A percentile compares a stretch with the other conserved stretches of the same genome.
Evolutionary conservation across 2,113 vertebrate species (phyloP).

Genomic region (Ellobius talpinus): DNA sequence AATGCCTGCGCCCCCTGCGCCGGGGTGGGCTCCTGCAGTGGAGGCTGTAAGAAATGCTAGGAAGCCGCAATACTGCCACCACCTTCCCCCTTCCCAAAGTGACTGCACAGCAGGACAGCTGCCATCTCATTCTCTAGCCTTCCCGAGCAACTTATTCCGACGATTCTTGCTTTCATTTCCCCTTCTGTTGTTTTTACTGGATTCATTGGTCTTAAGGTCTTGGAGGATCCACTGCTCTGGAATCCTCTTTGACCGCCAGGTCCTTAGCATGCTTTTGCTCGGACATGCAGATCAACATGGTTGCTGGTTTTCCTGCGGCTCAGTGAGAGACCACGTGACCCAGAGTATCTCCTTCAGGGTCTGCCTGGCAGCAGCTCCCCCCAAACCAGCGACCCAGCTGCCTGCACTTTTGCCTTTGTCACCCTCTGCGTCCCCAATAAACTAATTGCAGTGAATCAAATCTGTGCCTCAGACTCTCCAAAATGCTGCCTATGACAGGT

Average conservation of each 20-base stretch:
- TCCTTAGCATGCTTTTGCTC: background rate
- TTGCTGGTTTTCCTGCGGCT: background rate
- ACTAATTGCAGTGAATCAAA: slow-evolving; percentile 73
- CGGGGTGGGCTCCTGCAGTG: background rate
- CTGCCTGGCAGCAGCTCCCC: slow-evolving; percentile 1
- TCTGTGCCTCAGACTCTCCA: slow-evolving; percentile 48
- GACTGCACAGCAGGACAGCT: background rate
- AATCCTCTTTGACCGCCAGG: background rate
- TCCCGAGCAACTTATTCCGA: slow-evolving; percentile 30
- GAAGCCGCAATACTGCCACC: background rate
- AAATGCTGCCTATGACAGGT: background rate
- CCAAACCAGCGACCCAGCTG: background rate
- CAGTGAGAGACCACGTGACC: background rate
- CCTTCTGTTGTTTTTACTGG: slow-evolving; percentile 50
- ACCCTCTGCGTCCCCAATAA: slow-evolving; percentile 77
- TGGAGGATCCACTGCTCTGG: background rate
- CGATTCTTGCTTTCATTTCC: slow-evolving; percentile 10
- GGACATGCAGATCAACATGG: background rate
- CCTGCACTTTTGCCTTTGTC: slow-evolving; percentile 44
- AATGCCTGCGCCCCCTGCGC: slow-evolving; percentile 60
- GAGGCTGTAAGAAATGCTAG: slow-evolving; percentile 67
- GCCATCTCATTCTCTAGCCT: background rate
- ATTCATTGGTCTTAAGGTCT: slow-evolving; percentile 26
- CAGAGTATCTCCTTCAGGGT: background rate
- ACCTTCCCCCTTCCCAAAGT: background rate